These are phyloP conservation scores for Barbus barbus DNA, from an alignment of 2,113 vertebrate genomes.

Conservation along the genomic window DNA sequence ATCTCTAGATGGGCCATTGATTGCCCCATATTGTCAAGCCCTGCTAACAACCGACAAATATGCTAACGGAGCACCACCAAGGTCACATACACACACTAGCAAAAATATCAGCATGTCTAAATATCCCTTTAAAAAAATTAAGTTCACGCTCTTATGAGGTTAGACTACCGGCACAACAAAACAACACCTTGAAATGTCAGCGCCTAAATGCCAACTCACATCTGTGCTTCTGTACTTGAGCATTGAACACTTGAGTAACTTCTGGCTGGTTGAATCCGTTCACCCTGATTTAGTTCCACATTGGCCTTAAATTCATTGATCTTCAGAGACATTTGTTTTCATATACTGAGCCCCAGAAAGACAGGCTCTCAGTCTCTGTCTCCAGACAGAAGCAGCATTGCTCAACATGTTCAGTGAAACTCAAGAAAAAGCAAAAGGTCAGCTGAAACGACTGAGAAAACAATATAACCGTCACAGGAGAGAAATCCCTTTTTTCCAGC, in stretches of 20 bases:
- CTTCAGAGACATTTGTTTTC: constrained; percentile 44
- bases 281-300: constrained; percentile 7
- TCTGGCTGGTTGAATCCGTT: not conserved
- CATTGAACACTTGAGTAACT: not conserved
- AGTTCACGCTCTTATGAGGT: constrained; percentile 44
- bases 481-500: constrained; percentile 5
- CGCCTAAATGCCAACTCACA: constrained; percentile 48
- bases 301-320: constrained; percentile 32
- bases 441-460: constrained; percentile 35
- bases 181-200: constrained; percentile 56
- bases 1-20: not conserved
- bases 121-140: constrained; percentile 8
- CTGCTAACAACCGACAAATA: not conserved
- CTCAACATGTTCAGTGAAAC: not conserved
- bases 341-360: constrained; percentile 33
- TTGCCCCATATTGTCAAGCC: not conserved
- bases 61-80: not conserved
- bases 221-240: not conserved
- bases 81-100: not conserved
- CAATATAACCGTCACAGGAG: constrained; percentile 19
- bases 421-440: constrained; percentile 37
- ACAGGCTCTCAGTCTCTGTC: constrained; percentile 19
- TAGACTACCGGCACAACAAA: constrained; percentile 39
- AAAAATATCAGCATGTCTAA: not conserved
- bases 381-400: not conserved